These are phyloP conservation scores for Melospiza georgiana DNA, from an alignment of 2,113 vertebrate species.

Conservation along the genomic window DNA sequence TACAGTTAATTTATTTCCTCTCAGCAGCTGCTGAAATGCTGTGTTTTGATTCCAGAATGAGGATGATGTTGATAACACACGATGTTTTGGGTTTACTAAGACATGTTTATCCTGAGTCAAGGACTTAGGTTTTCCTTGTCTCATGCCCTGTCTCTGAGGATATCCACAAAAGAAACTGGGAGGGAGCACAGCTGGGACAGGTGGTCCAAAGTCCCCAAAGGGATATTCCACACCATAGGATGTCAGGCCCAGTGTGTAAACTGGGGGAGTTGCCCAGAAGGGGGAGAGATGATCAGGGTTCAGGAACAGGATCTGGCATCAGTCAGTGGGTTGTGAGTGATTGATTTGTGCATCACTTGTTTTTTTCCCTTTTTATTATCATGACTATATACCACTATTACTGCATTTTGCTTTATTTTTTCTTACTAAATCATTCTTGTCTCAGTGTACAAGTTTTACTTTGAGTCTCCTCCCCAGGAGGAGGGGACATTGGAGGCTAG, in stretches of 20 bases:
- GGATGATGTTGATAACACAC: neutral
- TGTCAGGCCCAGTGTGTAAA: neutral
- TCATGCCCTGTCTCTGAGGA: neutral
- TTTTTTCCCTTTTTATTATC: neutral
- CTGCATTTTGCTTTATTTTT: neutral
- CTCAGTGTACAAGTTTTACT: neutral
- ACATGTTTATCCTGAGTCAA: neutral
- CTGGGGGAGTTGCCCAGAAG: neutral
- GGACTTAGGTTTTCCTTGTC: neutral
- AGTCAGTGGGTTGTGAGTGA: neutral
- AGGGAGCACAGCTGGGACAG: neutral
- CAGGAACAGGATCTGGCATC: neutral
- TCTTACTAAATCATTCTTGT: neutral
- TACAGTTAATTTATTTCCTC: neutral
- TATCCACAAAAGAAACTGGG: neutral
- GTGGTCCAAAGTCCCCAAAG: neutral
- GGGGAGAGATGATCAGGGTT: rapidly evolving
- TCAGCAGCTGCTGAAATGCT: neutral
- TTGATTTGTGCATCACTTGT: neutral
- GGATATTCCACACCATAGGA: too few species aligned
- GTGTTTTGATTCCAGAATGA: neutral
- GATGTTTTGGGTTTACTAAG: neutral
- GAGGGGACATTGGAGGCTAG: neutral
- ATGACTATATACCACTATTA: neutral
- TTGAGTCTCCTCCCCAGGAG: neutral